Percentiles rank a stretch among this genome's conserved stretches.
These are phyloP conservation scores for Scomber scombrus DNA, from an alignment of 2,113 vertebrate species.

Conservation along the genomic window DNA sequence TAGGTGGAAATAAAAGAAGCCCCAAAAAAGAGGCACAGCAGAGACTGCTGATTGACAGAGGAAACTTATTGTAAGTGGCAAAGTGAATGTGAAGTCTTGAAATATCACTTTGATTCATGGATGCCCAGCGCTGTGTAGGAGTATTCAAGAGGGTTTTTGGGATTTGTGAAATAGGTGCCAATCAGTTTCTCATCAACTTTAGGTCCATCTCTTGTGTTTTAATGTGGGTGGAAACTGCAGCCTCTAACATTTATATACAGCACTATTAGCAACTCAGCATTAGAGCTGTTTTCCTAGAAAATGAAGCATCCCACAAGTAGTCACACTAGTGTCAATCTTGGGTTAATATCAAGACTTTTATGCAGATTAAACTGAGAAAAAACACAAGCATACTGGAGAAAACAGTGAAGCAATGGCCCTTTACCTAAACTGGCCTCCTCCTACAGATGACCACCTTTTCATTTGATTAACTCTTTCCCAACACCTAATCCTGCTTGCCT, in stretches of 20 bases:
- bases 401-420: not conserved
- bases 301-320: not conserved
- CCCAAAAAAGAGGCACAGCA: too few species aligned
- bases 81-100: slow-evolving; percentile 12
- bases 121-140: slow-evolving; percentile 13
- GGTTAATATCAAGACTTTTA: not conserved
- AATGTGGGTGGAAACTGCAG: slow-evolving; percentile 35
- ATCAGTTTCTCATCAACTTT: slow-evolving; percentile 29
- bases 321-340: not conserved
- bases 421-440: slow-evolving; percentile 23
- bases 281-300: slow-evolving; percentile 11
- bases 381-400: not conserved
- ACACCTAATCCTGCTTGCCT: slow-evolving; percentile 37
- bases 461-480: slow-evolving; percentile 6
- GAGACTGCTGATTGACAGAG: not conserved
- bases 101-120: slow-evolving; percentile 8
- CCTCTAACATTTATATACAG: slow-evolving; percentile 14
- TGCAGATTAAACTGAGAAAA: not conserved
- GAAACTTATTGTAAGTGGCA: not conserved
- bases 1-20: slow-evolving; percentile 26
- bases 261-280: slow-evolving; percentile 4
- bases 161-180: slow-evolving; percentile 35
- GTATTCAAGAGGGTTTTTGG: slow-evolving; percentile 25
- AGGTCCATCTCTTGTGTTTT: slow-evolving; percentile 20
- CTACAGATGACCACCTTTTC: not conserved